These are phyloP conservation scores for Ophiodon elongatus DNA, from an alignment of 2,113 vertebrate genomes.

Conservation along the genomic window DNA sequence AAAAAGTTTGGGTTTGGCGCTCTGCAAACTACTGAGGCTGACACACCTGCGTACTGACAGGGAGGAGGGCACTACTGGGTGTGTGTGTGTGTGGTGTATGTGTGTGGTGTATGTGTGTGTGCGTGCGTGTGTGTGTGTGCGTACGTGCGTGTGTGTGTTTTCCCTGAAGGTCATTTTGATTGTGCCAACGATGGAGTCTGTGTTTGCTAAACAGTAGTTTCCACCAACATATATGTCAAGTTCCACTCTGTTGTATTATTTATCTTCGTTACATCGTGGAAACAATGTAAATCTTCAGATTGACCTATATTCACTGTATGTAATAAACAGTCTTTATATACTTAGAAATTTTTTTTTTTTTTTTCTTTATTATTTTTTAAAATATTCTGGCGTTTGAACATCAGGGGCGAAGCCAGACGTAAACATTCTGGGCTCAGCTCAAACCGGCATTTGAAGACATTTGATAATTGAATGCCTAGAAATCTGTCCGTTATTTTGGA, in stretches of 20 bases:
- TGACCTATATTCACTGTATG: background rate
- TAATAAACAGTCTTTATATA: background rate
- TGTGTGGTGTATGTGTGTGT: background rate
- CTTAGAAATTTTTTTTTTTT: too few relatives aligned
- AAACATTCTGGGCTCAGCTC: background rate
- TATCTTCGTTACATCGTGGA: background rate
- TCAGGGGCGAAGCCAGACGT: background rate
- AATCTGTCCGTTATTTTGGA: background rate
- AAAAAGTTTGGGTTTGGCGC: constrained; percentile 58
- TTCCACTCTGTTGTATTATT: background rate
- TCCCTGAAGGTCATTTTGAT: background rate
- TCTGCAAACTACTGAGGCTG: constrained; percentile 20
- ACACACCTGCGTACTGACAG: constrained; percentile 38
- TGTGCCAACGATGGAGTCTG: background rate
- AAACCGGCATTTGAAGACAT: background rate
- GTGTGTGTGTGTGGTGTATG: background rate
- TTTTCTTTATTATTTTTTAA: too few relatives aligned
- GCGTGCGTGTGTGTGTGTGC: background rate
- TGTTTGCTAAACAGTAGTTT: constrained; percentile 19
- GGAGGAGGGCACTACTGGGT: background rate
- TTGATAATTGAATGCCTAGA: background rate
- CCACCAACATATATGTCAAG: background rate
- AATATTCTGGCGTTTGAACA: background rate
- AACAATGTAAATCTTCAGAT: background rate
- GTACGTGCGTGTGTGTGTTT: background rate